These are phyloP conservation scores for Enteromius radiatus DNA, from an alignment of 2,797 vertebrate genomes.

Conservation along the genomic window DNA sequence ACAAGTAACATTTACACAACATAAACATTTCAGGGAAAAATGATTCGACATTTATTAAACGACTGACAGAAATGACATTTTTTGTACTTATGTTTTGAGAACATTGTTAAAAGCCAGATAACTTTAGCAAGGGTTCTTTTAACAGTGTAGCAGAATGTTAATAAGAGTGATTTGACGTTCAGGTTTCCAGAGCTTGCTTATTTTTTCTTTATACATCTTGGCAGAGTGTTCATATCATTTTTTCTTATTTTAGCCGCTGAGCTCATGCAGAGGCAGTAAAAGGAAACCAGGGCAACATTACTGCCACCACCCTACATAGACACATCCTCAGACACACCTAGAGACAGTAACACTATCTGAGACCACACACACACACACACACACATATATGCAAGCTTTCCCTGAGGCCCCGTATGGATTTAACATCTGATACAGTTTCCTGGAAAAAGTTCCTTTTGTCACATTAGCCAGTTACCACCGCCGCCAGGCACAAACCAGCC, in stretches of 20 bases:
- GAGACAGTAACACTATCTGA: constrained; percentile 33
- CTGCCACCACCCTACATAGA: constrained; percentile 34
- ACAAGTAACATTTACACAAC: not conserved
- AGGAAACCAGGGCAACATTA: constrained; percentile 40
- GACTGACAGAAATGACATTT: no score
- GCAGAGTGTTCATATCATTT: not conserved
- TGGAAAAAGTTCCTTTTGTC: constrained; percentile 5
- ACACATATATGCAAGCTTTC: not conserved
- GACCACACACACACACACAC: constrained; percentile 14
- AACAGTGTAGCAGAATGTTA: not conserved
- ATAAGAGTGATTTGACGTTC: not conserved
- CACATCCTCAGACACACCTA: constrained; percentile 28
- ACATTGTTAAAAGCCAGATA: not conserved
- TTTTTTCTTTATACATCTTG: constrained; percentile 3
- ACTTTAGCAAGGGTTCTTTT: not conserved
- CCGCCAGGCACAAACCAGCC: not conserved
- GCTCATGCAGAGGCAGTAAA: constrained; percentile 12
- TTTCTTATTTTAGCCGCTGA: constrained; percentile 46
- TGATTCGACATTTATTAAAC: no score
- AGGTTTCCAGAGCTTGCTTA: not conserved
- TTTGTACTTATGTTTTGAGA: not conserved
- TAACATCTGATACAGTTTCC: constrained; percentile 17
- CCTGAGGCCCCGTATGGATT: not conserved
- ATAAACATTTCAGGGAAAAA: not conserved
- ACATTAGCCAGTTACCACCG: not conserved